Base-by-base conservation (phyloP, 2,888 invertebrate species). In the Sipha maydis region DNA sequence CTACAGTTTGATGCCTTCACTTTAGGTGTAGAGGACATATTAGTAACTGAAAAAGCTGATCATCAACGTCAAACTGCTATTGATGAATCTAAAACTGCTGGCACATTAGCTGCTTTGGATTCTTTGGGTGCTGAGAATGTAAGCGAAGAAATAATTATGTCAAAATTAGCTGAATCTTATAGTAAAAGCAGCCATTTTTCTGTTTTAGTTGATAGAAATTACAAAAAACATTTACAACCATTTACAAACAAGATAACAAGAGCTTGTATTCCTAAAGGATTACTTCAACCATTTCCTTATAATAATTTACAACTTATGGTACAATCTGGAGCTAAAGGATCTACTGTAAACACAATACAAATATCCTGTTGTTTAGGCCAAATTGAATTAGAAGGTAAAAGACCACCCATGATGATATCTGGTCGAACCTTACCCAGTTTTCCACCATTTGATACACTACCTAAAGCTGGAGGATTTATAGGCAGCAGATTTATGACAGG, bases 251-350 rank as follows among this genome's bases (percentile, higher is more conserved):
- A 96, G 77, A 98, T 99, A 89, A 98, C 97, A 91, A 96, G 95
- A 90, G 94, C 94, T 0, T 98, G 98, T 91, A 93, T 99, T 89
- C 96, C 97, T 0, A 94, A 94, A 89, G 99, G 99, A 2, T 93
- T 99, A 75, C 92, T 97, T 14, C 95, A 95, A 90, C 94, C 95
- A 90, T 99, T 99, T 91, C 99, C 99, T 0, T 92, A 95, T 31
- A 99, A 99, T 92, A 98, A 98, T 92, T 94, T 99, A n/a, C 99
- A 99, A 92, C 92, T 99, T 90, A 99, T 99, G 99, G 98, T 99
- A 0, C 95, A 97, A 91, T 98, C 99, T 31, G 99, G 99, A 90
- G 99, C 99, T 0, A 99, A 99, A 92, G 99, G 91, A n/a, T 97
- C 98, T 0, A 96, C 96, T 86, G 99, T 99, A 0, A 99, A 99